Base-by-base conservation (phyloP, 2,888 invertebrate genomes). In the Tethea ocularis region DNA sequence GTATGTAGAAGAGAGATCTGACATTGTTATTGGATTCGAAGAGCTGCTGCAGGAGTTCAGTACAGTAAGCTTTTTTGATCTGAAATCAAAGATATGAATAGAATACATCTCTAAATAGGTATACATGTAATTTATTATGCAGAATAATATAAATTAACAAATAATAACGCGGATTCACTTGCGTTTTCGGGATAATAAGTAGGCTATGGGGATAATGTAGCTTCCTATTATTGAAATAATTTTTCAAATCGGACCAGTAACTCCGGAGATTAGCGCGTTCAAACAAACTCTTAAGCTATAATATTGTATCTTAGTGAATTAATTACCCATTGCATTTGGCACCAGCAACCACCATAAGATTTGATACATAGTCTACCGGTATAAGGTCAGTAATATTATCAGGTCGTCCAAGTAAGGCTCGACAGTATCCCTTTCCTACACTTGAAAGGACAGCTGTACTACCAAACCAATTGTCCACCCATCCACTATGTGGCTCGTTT, bases 391-490 rank as follows among this genome's bases (percentile, higher is more conserved):
- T 95, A 46, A 95, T 91, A 83, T 95, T 95, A 67, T 95, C 88
- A 59, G 94, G 93, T 72, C 95, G 94, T 74, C 97, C 96, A 73
- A 96, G 91, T 93, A 97, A 95, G 52, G 96, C 96, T 63, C 97
- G 95, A 84, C 95, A 94, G 60, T 94, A 82, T 54, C 95, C 95
- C 78, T 94, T 94, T 60, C 94, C 95, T 26, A 95, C 92, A 53
- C 95, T 94, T 61, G 96, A 92, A 89, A 95, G 91, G 36, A 95
- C 87, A 77, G 95, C 95, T 57, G 96, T 96, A 15, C 95, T 96
- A 29, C 98, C 98, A 82, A 96, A 97, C 93, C 96, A 96, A 84
- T 97, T 98, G 84, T 99, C 98, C 63, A 98, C 95, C 99, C 99
- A 99, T 55, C 97, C 97, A 74, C 95, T 94, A 63, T 95, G 86